phyloP scores from a whole-genome alignment of 2,797 vertebrate genomes.

The Halcyon leucocephala region DNA sequence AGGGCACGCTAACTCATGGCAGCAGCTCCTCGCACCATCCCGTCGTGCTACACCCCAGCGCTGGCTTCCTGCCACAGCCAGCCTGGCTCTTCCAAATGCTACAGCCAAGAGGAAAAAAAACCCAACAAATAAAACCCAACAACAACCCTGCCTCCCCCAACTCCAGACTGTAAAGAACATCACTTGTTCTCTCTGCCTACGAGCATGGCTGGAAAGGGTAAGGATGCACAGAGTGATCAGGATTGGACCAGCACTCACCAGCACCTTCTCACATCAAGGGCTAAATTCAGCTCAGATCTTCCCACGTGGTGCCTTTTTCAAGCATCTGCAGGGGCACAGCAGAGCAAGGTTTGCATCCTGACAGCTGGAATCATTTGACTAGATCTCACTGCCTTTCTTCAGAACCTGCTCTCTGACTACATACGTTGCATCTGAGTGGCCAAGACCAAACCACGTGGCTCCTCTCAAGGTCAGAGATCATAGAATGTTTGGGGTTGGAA shows the following conservation, averaged over 20 bases:
- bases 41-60: neutral
- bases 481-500: neutral
- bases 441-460: neutral
- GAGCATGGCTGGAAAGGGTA: neutral
- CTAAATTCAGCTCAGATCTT: neutral
- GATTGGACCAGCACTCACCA: neutral
- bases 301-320: neutral
- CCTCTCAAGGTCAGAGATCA: neutral
- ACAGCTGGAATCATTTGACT: neutral
- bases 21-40: slow-evolving; percentile 5
- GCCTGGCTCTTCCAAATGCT: neutral
- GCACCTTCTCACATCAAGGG: neutral
- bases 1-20: slow-evolving; percentile 9
- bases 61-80: neutral
- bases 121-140: neutral
- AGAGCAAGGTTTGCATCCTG: neutral
- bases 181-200: neutral
- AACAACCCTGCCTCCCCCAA: neutral
- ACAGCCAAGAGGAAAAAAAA: neutral
- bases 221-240: neutral
- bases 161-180: neutral
- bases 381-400: neutral
- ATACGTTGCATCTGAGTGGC: rapidly evolving
- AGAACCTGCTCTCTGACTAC: neutral
- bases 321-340: slow-evolving; percentile 2